Conservation (phyloP, 2,797 vertebrate species). For the Chromobotia macracanthus region DNA sequence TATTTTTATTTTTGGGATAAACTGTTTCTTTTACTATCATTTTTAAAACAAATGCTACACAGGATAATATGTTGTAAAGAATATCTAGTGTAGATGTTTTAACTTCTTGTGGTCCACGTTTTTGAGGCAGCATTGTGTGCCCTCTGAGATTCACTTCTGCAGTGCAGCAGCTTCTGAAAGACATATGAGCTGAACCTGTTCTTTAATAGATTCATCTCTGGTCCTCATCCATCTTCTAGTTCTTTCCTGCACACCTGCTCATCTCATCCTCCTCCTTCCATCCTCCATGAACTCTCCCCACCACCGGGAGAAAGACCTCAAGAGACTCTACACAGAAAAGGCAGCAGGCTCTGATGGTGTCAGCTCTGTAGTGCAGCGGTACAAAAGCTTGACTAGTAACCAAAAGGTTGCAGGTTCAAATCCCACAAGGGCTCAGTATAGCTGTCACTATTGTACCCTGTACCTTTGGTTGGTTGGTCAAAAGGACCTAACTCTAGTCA, state of each 20-base stretch:
- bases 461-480: no score
- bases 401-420: not conserved
- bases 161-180: not conserved
- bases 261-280: slow-evolving; percentile 2
- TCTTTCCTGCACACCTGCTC: not conserved
- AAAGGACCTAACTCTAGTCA: not conserved
- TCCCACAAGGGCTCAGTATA: not conserved
- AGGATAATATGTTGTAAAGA: not conserved
- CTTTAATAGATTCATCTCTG: slow-evolving; percentile 7
- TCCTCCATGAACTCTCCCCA: not conserved
- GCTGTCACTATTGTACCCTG: not conserved
- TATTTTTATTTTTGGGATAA: not conserved
- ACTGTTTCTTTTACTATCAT: not conserved
- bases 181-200: slow-evolving; percentile 15
- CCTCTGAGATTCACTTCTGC: not conserved
- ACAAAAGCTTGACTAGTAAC: not conserved
- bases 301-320: not conserved
- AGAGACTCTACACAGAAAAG: not conserved
- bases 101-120: not conserved
- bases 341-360: not conserved
- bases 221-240: not conserved
- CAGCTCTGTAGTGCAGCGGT: not conserved
- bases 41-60: slow-evolving; percentile 6
- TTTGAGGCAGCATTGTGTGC: not conserved
- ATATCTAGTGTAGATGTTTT: not conserved